Evolutionary conservation across 1,140 invertebrate species (phyloP), one percentile per base, ranked within the genome.

Genomic region (Drosophila ficusphila): DNA sequence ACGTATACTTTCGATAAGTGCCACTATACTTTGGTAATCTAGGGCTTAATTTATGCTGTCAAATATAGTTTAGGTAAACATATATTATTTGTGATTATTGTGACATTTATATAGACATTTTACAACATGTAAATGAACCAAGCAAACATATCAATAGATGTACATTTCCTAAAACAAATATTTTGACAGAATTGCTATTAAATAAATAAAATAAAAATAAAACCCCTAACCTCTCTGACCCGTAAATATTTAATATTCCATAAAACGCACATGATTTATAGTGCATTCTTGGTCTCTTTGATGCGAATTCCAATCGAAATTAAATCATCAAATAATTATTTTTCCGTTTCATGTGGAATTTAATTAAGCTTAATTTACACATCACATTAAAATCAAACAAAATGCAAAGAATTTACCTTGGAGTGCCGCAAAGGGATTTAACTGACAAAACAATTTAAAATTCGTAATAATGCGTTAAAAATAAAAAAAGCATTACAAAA

Each of bases 361-460:
- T 2, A 49, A 41, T 53, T n/a, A 9, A 41, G 33, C 53, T 29
- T 29, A 58, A 47, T 67, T 46, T 39, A 25, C 41, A 72, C 27
- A 39, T 57, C 33, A 58, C 48, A 56, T 60, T 62, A 41, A 49
- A 52, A 56, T 19, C 42, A 18, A 68, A 58, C 48, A 53, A 67
- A 85, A 79, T 72, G n/a, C n/a, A n/a, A 54, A 76, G 57, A 69
- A 85, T 68, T 79, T 61, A 14, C 49, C 39, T 39, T 82, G 56
- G 6, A 56, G 38, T 36, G 16, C 38, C 39, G 7, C 57, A 31
- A 60, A 51, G 36, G 21, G 14, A 58, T 47, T 8, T 19, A 23
- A 33, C 18, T 58, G 76, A 9, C 76, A 73, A 47, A 60, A 48
- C 27, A 62, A 19, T 34, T 62, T 70, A 38, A 79, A 85, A 64